phyloP scores from a whole-genome alignment of 2,113 vertebrate species.

The Colaptes auratus region DNA sequence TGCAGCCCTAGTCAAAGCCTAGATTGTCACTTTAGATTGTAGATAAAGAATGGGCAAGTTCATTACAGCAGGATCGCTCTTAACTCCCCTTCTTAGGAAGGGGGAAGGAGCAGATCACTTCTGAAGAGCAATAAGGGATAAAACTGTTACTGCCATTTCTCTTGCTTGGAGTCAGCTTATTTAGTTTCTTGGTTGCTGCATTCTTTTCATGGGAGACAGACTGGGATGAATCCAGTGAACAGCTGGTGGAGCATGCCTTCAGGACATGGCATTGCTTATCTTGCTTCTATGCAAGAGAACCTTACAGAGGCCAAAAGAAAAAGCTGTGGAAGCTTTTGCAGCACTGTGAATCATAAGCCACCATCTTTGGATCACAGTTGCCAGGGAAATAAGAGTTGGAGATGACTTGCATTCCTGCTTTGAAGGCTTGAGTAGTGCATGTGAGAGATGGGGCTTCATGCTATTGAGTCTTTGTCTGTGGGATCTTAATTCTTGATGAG shows the following conservation, averaged over 20 bases:
- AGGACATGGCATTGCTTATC: neutral
- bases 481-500: neutral
- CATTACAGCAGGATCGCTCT: neutral
- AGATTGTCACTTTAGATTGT: neutral
- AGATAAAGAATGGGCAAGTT: neutral
- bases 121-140: neutral
- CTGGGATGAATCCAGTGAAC: neutral
- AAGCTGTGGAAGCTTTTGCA: neutral
- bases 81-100: neutral
- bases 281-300: neutral
- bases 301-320: neutral
- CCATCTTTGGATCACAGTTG: neutral
- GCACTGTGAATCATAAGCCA: neutral
- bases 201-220: neutral
- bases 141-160: neutral
- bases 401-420: neutral
- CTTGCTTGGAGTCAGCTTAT: neutral
- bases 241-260: neutral
- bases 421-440: neutral
- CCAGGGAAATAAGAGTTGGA: neutral
- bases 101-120: neutral
- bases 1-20: neutral
- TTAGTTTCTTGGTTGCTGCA: neutral
- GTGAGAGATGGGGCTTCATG: neutral
- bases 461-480: neutral